A percentile compares a stretch with the other conserved stretches of the same genome.
phyloP scores from a whole-genome alignment of 1,140 invertebrate genomes.

The Halictus rubicundus region DNA sequence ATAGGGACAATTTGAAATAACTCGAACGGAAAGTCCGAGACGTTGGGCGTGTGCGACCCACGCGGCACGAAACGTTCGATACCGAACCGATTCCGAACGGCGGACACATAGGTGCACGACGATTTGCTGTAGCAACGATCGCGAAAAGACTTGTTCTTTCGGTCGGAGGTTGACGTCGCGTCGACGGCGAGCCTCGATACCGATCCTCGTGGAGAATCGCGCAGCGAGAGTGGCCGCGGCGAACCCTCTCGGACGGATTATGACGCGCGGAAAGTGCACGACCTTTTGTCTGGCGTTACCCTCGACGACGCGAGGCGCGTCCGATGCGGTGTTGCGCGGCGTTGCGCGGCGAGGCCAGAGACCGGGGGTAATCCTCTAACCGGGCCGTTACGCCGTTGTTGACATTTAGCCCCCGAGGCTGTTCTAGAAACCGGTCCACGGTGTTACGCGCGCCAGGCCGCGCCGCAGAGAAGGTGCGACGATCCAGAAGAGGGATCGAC shows the following conservation, averaged over 20 bases:
- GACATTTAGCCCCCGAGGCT: conserved; percentile 75
- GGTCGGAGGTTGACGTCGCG: neutral
- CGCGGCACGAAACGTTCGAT: too few species aligned
- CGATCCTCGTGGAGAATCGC: neutral
- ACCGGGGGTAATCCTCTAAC: conserved; percentile 74
- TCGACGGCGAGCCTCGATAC: too few species aligned
- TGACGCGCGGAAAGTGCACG: conserved; percentile 76
- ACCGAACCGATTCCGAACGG: too few species aligned
- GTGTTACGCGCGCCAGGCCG: conserved; percentile 45
- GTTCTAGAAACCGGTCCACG: conserved; percentile 69
- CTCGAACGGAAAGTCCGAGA: too few species aligned
- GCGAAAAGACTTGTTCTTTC: too few species aligned
- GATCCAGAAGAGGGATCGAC: neutral
- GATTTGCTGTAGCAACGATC: too few species aligned
- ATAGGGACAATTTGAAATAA: too few species aligned
- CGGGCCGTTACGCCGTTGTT: conserved; percentile 76
- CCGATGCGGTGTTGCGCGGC: too few species aligned
- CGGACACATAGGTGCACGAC: too few species aligned
- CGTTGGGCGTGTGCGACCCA: too few species aligned
- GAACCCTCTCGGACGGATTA: conserved; percentile 75
- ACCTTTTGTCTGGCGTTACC: conserved; percentile 75
- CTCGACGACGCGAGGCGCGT: conserved; percentile 20
- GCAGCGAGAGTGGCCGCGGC: conserved; percentile 44
- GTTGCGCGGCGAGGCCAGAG: conserved; percentile 8
- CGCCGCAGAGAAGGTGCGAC: conserved; percentile 8